Base-by-base conservation (phyloP, 2,797 vertebrate genomes). In the Fringilla coelebs region DNA sequence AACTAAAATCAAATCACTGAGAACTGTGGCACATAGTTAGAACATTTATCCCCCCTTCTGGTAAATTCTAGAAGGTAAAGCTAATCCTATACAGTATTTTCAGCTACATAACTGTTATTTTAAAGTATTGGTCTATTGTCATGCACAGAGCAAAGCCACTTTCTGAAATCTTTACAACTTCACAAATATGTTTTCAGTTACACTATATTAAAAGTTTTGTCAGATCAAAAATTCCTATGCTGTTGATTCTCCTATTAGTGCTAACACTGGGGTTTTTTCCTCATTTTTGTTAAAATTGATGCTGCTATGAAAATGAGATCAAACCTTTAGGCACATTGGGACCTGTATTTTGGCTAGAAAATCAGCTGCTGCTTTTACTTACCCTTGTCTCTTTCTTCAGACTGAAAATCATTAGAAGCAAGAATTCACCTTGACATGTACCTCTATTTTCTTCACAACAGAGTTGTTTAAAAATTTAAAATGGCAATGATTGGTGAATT, bases 261-360 rank as follows among this genome's bases (percentile, higher is more conserved):
- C 17, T 31, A 21, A 20, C 0, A 12, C 2, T 38, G 28, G 13
- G 18, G 0, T 1, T 73, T 75, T 61, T 28, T 1, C 4, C 3
- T 20, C 3, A 10, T 62, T 81, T 72, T 60, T 45, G 2, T 55
- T 51, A 34, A 68, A 63, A 43, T 34, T 81, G 11, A 34, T 86
- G 28, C 11, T 76, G 16, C 41, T 71, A 32, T 29, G 9, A 89
- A 83, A 91, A 71, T 29, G 3, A 62, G 11, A 76, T 68, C 6
- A 87, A 89, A 29, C 22, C 7, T 41, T 84, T 40, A 55, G 60
- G 36, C 17, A 70, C 4, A 25, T 1, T 34, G 10, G 13, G 32
- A 58, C 5, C 7, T 22, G 5, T 34, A 66, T 55, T 76, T 89
- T 51, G 7, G 20, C 43, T 7, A 32, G n/a, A 70, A 77, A 73